Percentiles rank a stretch among this genome's conserved stretches.
Evolutionary conservation across 2,888 invertebrate species (phyloP).

Genomic region (Himalopsyche anomala): DNA sequence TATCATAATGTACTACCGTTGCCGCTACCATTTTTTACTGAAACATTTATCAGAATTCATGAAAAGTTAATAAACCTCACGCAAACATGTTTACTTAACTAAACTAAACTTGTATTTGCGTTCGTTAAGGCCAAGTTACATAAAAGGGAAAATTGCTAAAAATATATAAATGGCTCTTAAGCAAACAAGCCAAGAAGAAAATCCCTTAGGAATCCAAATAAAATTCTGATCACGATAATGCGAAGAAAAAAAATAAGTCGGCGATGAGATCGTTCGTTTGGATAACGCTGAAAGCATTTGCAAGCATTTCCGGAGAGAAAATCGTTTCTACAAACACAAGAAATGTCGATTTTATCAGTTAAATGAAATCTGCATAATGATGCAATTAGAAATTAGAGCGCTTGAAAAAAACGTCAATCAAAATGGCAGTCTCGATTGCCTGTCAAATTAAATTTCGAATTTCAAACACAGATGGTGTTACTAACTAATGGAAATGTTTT

Average conservation of each 20-base stretch:
- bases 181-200: background rate
- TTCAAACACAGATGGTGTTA: too few species aligned
- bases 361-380: background rate
- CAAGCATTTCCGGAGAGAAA: constrained; percentile 5
- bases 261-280: background rate
- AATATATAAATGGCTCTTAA: background rate
- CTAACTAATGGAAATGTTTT: too few species aligned
- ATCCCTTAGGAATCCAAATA: constrained; percentile 4
- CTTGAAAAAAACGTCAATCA: too few species aligned
- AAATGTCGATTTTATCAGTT: constrained; percentile 7
- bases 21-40: too few species aligned
- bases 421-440: too few species aligned
- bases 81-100: background rate
- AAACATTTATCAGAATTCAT: too few species aligned
- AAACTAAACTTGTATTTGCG: background rate
- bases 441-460: too few species aligned
- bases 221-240: constrained; percentile 30
- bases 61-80: background rate
- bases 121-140: background rate
- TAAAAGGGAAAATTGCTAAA: background rate
- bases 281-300: constrained; percentile 16
- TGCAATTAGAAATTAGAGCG: background rate
- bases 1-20: too few species aligned
- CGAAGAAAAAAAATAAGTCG: background rate
- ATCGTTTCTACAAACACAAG: background rate